These are phyloP conservation scores for Morus bassanus DNA, from an alignment of 2,797 vertebrate genomes.

Conservation along the genomic window DNA sequence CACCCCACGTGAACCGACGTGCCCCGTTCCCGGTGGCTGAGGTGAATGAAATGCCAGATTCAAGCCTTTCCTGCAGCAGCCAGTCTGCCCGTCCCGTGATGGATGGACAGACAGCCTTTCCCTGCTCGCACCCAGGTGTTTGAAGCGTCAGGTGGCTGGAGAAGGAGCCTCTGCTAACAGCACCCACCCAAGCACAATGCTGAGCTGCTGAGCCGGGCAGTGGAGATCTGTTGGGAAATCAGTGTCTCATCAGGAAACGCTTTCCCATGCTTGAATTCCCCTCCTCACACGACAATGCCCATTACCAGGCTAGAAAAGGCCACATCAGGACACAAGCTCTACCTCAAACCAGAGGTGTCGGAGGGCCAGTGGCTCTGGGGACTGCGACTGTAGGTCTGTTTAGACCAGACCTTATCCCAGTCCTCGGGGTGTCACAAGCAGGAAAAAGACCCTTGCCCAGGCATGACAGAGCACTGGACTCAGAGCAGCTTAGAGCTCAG, in stretches of 20 bases:
- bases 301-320: background rate
- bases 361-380: background rate
- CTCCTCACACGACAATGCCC: rapidly evolving
- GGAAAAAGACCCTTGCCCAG: rapidly evolving
- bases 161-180: background rate
- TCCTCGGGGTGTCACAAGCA: rapidly evolving
- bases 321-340: rapidly evolving
- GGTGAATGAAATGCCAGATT: rapidly evolving
- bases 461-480: rapidly evolving
- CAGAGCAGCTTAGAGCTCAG: rapidly evolving
- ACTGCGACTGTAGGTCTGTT: rapidly evolving
- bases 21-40: rapidly evolving
- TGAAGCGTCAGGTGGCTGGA: background rate
- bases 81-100: rapidly evolving
- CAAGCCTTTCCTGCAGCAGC: background rate
- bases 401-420: background rate
- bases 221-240: background rate
- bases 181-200: rapidly evolving
- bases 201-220: background rate
- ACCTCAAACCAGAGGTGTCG: rapidly evolving
- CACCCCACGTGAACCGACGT: rapidly evolving
- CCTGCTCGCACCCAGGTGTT: rapidly evolving
- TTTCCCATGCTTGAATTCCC: background rate
- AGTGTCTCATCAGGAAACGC: rapidly evolving
- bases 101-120: background rate